phyloP scores from a whole-genome alignment of 2,888 invertebrate genomes.

The Blastobasis lacticolella region DNA sequence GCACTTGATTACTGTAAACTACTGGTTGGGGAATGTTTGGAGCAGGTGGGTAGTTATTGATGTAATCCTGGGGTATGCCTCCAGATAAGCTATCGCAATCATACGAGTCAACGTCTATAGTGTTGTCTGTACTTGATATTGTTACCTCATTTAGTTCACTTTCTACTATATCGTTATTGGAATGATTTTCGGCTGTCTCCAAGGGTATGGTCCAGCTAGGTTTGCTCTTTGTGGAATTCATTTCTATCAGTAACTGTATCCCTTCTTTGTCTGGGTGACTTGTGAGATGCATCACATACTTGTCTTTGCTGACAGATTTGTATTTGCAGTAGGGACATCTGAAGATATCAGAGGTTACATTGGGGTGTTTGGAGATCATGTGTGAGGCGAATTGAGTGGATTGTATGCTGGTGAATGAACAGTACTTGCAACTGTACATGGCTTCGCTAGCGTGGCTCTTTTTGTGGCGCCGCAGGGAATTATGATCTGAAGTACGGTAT shows the following conservation, averaged over 20 bases:
- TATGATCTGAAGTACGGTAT: conserved; percentile 85
- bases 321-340: conserved; percentile 76
- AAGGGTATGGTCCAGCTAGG: conserved; percentile 64
- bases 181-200: conserved; percentile 29
- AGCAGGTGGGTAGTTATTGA: conserved; percentile 42
- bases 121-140: conserved; percentile 36
- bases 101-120: conserved; percentile 58
- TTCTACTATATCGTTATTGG: conserved; percentile 21
- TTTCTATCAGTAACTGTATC: conserved; percentile 46
- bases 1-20: conserved; percentile 34
- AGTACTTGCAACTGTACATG: conserved; percentile 85
- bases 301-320: conserved; percentile 77
- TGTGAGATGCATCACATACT: conserved; percentile 71
- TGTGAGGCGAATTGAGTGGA: conserved; percentile 85
- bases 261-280: conserved; percentile 66
- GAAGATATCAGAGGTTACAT: conserved; percentile 75
- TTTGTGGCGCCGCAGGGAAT: conserved; percentile 85
- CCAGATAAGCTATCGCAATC: conserved; percentile 62
- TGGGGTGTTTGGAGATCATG: conserved; percentile 85
- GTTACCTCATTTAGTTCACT: conserved; percentile 34
- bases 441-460: conserved; percentile 83
- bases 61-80: conserved; percentile 44
- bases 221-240: conserved; percentile 43
- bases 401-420: conserved; percentile 86
- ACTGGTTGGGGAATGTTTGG: conserved; percentile 31